These are phyloP conservation scores for Acomys russatus DNA, from an alignment of 2,797 vertebrate species.

Conservation along the genomic window DNA sequence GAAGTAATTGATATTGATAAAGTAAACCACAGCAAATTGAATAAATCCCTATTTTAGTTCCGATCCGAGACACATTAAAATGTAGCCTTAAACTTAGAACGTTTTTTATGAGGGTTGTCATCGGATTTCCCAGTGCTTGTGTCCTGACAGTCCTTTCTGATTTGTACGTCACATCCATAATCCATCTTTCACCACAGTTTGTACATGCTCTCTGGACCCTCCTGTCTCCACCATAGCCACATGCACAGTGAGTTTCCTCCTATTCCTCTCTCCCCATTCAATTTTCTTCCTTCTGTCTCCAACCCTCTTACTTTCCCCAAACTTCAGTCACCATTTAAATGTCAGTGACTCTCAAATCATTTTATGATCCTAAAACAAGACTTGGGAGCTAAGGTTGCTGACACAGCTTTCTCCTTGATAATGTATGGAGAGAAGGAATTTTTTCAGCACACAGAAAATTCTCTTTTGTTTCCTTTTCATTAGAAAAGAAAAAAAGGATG, in stretches of 20 bases:
- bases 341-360: neutral
- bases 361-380: conserved; percentile 15
- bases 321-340: neutral
- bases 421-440: neutral
- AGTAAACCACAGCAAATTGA: neutral
- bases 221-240: neutral
- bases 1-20: conserved; percentile 19
- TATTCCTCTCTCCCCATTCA: neutral
- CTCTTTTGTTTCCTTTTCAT: neutral
- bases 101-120: neutral
- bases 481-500: neutral
- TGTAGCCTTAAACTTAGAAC: conserved; percentile 21
- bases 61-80: neutral
- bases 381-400: neutral
- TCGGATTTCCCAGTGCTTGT: conserved; percentile 14
- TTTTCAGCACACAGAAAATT: neutral
- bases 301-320: neutral
- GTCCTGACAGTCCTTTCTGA: neutral
- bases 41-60: neutral
- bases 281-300: conserved; percentile 29
- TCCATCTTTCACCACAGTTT: neutral
- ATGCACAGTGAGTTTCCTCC: neutral
- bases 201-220: neutral
- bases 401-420: conserved; percentile 27
- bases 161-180: neutral